These are phyloP conservation scores for Drosophila albomicans DNA, from an alignment of 1,140 invertebrate genomes.

Conservation along the genomic window DNA sequence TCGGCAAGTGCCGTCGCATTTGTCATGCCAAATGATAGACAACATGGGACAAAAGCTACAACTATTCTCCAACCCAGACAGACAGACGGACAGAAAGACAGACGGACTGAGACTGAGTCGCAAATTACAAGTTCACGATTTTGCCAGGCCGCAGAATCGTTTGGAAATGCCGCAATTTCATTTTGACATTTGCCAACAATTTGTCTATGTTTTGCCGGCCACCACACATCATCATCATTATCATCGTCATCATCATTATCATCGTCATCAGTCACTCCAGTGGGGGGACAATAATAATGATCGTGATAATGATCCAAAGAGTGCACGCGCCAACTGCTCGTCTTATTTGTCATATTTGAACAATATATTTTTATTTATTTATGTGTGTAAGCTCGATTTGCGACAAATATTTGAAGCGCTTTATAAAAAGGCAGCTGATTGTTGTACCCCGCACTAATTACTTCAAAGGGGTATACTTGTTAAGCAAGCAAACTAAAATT, in stretches of 20 bases:
- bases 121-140: slow-evolving; percentile 79
- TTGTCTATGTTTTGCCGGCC: slow-evolving; percentile 66
- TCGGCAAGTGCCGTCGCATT: slow-evolving; percentile 26
- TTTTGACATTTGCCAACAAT: slow-evolving; percentile 67
- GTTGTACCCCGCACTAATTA: background rate
- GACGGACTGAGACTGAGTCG: slow-evolving; percentile 36
- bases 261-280: background rate
- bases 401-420: slow-evolving; percentile 28
- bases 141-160: slow-evolving; percentile 60
- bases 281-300: background rate
- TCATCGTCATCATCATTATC: slow-evolving; percentile 5
- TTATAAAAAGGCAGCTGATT: slow-evolving; percentile 16
- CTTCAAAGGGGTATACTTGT: background rate
- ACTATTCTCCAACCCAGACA: background rate
- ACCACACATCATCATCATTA: slow-evolving; percentile 30
- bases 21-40: slow-evolving; percentile 39
- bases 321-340: slow-evolving; percentile 58
- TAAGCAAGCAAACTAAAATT: too few relatives aligned
- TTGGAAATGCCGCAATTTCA: slow-evolving; percentile 75
- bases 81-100: background rate
- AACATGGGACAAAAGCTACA: slow-evolving; percentile 4
- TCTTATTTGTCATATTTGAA: slow-evolving; percentile 55
- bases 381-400: slow-evolving; percentile 18
- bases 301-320: slow-evolving; percentile 24
- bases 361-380: slow-evolving; percentile 45